Conservation (phyloP, 1,140 invertebrate genomes). For the Drosophila orena region DNA sequence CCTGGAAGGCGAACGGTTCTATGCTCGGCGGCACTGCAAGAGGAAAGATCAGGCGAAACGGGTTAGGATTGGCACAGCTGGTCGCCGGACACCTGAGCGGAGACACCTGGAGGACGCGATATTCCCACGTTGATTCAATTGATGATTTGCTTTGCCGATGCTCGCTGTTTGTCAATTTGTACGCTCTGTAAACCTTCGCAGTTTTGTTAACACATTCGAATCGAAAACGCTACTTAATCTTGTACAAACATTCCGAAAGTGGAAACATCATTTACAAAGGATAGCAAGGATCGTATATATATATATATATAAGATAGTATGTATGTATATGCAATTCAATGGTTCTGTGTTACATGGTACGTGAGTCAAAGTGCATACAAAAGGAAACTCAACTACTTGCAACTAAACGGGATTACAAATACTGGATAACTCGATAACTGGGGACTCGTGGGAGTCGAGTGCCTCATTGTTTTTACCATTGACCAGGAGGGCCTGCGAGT, state of each 20-base stretch:
- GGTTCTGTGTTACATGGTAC: constrained; percentile 42
- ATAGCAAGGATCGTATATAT: constrained; percentile 46
- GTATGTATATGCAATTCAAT: constrained; percentile 35
- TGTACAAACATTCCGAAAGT: constrained; percentile 79
- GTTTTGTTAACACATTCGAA: constrained; percentile 70
- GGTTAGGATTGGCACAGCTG: constrained; percentile 80
- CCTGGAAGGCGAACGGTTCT: constrained; percentile 93
- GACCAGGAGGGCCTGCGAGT: constrained; percentile 91
- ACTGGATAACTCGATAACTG: constrained; percentile 24
- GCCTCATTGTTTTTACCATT: constrained; percentile 88
- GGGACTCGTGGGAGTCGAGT: constrained; percentile 3
- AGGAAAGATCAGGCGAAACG: constrained; percentile 86
- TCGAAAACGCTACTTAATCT: constrained; percentile 63
- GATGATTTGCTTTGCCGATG: background rate
- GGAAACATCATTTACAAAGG: constrained; percentile 54
- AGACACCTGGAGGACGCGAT: background rate
- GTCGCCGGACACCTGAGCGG: background rate
- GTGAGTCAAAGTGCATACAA: constrained; percentile 75
- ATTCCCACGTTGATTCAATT: constrained; percentile 53
- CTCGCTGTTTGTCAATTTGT: constrained; percentile 31
- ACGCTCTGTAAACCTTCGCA: constrained; percentile 76
- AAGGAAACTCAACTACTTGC: constrained; percentile 71
- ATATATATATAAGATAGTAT: constrained; percentile 30
- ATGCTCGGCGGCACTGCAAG: constrained; percentile 93
- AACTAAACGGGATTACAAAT: constrained; percentile 61